These are phyloP conservation scores for Heterodera carotae DNA, from an alignment of 1,140 invertebrate species.

Conservation along the genomic window DNA sequence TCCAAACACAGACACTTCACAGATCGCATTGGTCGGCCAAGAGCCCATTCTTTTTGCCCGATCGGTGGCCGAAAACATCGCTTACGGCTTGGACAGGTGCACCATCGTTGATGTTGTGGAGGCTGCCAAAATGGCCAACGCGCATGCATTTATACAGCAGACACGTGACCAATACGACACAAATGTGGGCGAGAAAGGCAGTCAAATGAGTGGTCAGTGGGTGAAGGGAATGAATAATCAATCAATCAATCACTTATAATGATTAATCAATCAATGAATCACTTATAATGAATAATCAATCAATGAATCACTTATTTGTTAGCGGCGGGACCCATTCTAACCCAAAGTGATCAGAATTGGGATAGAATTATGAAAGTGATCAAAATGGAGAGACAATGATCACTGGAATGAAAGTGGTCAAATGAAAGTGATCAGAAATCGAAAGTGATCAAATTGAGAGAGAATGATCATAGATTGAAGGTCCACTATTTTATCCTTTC, in stretches of 20 bases:
- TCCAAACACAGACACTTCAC: neutral
- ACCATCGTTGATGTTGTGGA: conserved; percentile 48
- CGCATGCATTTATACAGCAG: conserved; percentile 66
- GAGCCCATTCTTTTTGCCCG: conserved; percentile 59
- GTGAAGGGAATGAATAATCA: too few relatives aligned
- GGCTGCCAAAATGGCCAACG: conserved; percentile 66
- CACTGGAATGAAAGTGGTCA: neutral
- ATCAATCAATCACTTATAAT: too few relatives aligned
- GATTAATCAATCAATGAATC: too few relatives aligned
- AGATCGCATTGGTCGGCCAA: conserved; percentile 57
- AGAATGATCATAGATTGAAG: too few relatives aligned
- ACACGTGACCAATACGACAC: conserved; percentile 66
- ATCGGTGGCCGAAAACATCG: conserved; percentile 59
- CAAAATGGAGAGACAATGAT: neutral
- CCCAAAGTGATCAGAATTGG: neutral
- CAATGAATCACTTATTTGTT: too few relatives aligned
- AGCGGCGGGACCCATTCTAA: too few relatives aligned
- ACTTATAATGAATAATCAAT: too few relatives aligned
- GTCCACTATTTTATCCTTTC: too few relatives aligned
- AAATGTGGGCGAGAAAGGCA: conserved; percentile 65
- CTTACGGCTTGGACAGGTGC: conserved; percentile 56
- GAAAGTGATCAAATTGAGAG: neutral
- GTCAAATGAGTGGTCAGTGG: conserved; percentile 42
- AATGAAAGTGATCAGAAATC: neutral
- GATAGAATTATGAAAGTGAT: neutral